A percentile compares a stretch with the other conserved stretches of the same genome.
Conservation (phyloP, 2,888 invertebrate species). For the Drosophila leonis region DNA sequence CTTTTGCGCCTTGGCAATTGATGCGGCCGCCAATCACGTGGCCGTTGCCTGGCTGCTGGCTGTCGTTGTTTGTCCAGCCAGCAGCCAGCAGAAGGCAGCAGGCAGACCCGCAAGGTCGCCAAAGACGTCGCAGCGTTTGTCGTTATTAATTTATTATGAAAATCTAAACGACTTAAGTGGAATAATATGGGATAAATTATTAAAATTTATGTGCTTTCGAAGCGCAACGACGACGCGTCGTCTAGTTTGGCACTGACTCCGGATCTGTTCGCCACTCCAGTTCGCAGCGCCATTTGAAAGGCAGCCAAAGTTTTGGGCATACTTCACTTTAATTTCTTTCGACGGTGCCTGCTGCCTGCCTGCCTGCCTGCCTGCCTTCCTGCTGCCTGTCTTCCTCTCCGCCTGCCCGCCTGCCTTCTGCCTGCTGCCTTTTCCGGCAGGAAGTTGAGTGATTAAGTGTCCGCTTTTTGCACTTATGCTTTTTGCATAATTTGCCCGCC, state of each 20-base stretch:
- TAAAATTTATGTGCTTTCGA: conserved; percentile 84
- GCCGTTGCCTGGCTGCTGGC: conserved; percentile 10
- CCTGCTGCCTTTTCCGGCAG: conserved; percentile 57
- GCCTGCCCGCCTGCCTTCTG: conserved; percentile 7
- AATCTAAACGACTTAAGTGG: conserved; percentile 85
- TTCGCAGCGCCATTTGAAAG: conserved; percentile 58
- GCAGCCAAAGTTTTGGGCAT: conserved; percentile 73
- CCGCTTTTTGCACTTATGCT: conserved; percentile 77
- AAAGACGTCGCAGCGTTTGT: conserved; percentile 59
- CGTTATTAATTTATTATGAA: conserved; percentile 85
- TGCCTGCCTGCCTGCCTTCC: background rate
- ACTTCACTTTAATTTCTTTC: conserved; percentile 79
- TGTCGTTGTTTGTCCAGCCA: conserved; percentile 47
- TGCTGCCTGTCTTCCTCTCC: background rate
- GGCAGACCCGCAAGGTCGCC: conserved; percentile 58
- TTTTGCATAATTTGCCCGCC: conserved; percentile 68
- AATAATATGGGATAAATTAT: conserved; percentile 85
- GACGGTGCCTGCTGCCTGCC: conserved; percentile 44
- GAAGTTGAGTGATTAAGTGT: conserved; percentile 79
- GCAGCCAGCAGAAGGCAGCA: conserved; percentile 2
- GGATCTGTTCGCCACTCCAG: conserved; percentile 8
- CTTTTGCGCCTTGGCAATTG: conserved; percentile 67
- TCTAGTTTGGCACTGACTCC: conserved; percentile 29
- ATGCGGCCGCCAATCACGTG: conserved; percentile 42
- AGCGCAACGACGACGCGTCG: conserved; percentile 47